Evolutionary conservation across 2,797 vertebrate species (phyloP), one percentile per base, ranked within the genome.

Genomic region (Cyclopterus lumpus): DNA sequence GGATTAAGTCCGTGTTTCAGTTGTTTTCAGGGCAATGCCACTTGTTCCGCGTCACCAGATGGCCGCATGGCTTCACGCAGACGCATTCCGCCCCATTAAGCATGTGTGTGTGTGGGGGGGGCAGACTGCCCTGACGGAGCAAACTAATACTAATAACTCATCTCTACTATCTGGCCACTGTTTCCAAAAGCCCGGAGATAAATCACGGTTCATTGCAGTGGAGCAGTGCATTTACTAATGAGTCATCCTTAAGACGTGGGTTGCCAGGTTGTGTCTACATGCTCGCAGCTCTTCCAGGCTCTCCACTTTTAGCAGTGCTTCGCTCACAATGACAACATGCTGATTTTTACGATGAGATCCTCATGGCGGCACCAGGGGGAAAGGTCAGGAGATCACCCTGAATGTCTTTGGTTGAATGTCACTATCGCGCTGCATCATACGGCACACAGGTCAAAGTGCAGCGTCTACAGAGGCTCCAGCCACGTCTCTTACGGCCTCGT

Each of bases 21-120:
- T 78, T 69, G 76, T 79, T 28, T 57, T 77, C 79, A 64, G 77
- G 77, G 84, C 86, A 77, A 77, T 86, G 86, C 87, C 88, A 92
- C 90, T 92, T 92, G 90, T 89, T 91, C 84, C 77, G 80, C 70
- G 76, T 91, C 87, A 88, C 88, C 93, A 93, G 91, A 93, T 93
- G 92, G 91, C 67, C 77, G 60, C 81, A n/a, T 22, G 86, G 91
- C 84, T 73, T 78, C 83, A 79, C 30, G 82, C 77, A 63, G 79
- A 82, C 71, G 77, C 70, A 62, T 73, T 87, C 80, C 84, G 80
- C 72, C 77, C 84, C 71, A 71, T 48, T 85, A 88, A 83, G 85
- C 76, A 78, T 26, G 77, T 16, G 72, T 58, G 42, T 54, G 26
- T 68, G 63, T 6, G 9, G 48, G 48, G 48, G 48, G n/a, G 84